Base-by-base conservation (phyloP, 1,140 invertebrate genomes). In the Drosophila truncata region DNA sequence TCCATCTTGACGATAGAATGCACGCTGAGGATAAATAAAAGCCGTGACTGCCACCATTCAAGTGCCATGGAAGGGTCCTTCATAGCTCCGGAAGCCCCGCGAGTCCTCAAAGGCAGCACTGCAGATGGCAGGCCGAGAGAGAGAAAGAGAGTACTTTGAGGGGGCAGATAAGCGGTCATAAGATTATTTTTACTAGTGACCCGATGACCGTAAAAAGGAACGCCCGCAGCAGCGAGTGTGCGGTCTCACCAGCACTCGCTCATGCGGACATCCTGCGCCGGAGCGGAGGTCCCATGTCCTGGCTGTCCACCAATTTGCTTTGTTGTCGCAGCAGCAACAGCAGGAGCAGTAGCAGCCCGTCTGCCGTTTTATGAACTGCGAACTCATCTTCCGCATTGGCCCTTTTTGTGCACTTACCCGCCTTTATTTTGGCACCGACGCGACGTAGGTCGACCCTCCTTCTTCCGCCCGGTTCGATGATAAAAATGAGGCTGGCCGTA, bases 281-380 rank as follows among this genome's bases (percentile, higher is more conserved):
- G 18, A 58, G 16, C 69, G 31, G 20, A 18, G 25, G 25, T 31
- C 11, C 52, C 31, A 54, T 37, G 47, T 70, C 69, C 66, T 57
- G 33, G 41, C 41, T 37, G 66, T 54, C 77, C 78, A 80, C 69
- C 77, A 80, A 80, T 80, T 80, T 80, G 78, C 78, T 80, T 74
- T 80, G 78, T 80, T 80, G 78, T 60, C 65, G 41, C 72, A 64
- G 35, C 50, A 47, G 23, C 44, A 25, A 11, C 23, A 47, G 55
- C 72, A 64, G 35, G 42, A 47, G 23, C 44, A 25, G 14, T 14
- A 47, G 55, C 64, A 44, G 66, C 41, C 20, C 20, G 50, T 35
- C 33, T 35, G 31, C 31, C 50, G 33, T 57, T 84, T 84, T 82
- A 74, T 74, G 80, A 82, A 75, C 80, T 82, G 55, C 57, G 69